phyloP scores from a whole-genome alignment of 2,797 vertebrate species.

The Tiaroga cobitis region DNA sequence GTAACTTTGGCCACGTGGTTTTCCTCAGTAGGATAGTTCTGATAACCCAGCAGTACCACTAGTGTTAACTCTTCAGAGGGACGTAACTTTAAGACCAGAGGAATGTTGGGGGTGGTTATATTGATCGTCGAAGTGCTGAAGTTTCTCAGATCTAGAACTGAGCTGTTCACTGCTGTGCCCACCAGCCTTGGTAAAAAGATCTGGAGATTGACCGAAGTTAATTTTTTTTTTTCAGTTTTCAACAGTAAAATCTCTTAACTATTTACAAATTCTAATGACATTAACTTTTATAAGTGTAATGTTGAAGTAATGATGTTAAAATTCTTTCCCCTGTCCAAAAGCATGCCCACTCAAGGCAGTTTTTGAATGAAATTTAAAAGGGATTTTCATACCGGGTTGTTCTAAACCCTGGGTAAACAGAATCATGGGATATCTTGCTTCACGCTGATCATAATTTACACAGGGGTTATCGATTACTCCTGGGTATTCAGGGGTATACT shows the following conservation, averaged over 20 bases:
- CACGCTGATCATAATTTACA: neutral
- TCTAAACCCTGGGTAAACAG: neutral
- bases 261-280: neutral
- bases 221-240: neutral
- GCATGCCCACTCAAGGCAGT: neutral
- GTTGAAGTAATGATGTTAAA: no score
- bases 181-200: constrained; percentile 83
- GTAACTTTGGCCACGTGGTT: constrained; percentile 77
- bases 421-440: neutral
- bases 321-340: no score
- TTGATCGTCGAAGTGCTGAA: constrained; percentile 84
- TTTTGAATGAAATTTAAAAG: neutral
- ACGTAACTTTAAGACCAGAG: constrained; percentile 86
- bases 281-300: no score
- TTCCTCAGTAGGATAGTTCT: constrained; percentile 81
- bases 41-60: constrained; percentile 81
- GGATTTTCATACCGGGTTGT: neutral
- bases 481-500: neutral
- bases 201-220: constrained; percentile 67
- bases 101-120: constrained; percentile 77
- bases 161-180: constrained; percentile 72
- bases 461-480: neutral
- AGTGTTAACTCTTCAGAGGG: constrained; percentile 80
- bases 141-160: constrained; percentile 80
- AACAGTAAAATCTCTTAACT: neutral